These are phyloP conservation scores for Trypoxylus dichotomus DNA, from an alignment of 1,140 invertebrate species.

Conservation along the genomic window DNA sequence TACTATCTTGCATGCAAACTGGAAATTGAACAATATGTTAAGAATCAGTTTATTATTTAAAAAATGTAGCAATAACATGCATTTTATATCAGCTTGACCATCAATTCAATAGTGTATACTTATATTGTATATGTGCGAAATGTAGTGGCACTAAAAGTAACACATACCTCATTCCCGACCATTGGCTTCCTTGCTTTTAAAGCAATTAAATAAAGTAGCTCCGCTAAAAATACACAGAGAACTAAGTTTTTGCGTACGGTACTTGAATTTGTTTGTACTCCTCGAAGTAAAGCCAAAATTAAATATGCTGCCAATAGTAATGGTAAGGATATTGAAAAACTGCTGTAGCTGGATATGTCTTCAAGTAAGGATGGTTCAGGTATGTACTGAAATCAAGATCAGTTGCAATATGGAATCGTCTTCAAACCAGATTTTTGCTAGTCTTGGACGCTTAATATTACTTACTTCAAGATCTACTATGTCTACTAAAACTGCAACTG, in stretches of 20 bases:
- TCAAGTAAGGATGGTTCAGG: slow-evolving; percentile 82
- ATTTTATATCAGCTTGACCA: not conserved
- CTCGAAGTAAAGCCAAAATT: slow-evolving; percentile 75
- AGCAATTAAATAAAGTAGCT: slow-evolving; percentile 84
- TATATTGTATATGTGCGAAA: not conserved
- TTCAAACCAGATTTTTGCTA: not conserved
- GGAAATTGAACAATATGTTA: slow-evolving; percentile 36
- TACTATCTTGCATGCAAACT: slow-evolving; percentile 85
- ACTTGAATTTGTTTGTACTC: slow-evolving; percentile 87
- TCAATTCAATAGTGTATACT: not conserved
- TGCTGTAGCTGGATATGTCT: slow-evolving; percentile 85
- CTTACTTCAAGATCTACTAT: slow-evolving; percentile 82
- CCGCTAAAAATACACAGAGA: slow-evolving; percentile 82
- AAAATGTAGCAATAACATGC: not conserved
- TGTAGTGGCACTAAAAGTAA: not conserved
- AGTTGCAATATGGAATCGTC: not conserved
- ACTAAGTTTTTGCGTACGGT: slow-evolving; percentile 93
- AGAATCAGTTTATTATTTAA: not conserved
- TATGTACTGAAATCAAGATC: slow-evolving; percentile 62
- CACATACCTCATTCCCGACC: slow-evolving; percentile 69
- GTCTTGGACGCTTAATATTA: slow-evolving; percentile 19
- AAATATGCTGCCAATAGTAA: slow-evolving; percentile 74
- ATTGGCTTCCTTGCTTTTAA: slow-evolving; percentile 76
- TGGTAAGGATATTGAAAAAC: slow-evolving; percentile 81
- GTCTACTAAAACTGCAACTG: slow-evolving; percentile 89